A percentile compares a stretch with the other conserved stretches of the same genome.
These are phyloP conservation scores for Ricordea florida DNA, from an alignment of 92 coral and sea anemone genomes.

Conservation along the genomic window DNA sequence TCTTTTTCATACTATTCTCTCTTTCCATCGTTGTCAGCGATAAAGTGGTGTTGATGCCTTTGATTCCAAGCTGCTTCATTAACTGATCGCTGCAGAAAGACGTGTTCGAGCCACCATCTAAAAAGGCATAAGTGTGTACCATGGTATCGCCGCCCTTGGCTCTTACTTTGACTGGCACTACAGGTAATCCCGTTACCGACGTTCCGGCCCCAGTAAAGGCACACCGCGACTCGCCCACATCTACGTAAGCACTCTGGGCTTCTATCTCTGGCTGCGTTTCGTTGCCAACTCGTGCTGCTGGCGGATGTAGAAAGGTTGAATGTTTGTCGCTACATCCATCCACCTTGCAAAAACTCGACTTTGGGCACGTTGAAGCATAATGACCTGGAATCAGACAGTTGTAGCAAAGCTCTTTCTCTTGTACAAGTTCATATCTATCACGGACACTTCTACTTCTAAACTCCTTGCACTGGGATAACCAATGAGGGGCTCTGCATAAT, in stretches of 20 bases:
- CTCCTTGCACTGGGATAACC: conserved; percentile 38
- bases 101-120: conserved; percentile 73
- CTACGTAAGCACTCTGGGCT: not conserved
- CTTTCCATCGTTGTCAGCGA: conserved; percentile 60
- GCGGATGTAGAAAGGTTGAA: conserved; percentile 58
- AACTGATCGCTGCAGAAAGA: conserved; percentile 65
- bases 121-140: conserved; percentile 65
- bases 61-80: conserved; percentile 2
- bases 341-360: conserved; percentile 42
- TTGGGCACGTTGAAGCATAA: conserved; percentile 14
- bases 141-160: conserved; percentile 35
- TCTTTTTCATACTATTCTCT: conserved; percentile 12
- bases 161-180: conserved; percentile 65
- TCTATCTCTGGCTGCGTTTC: no score
- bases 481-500: conserved; percentile 16
- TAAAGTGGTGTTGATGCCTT: conserved; percentile 30
- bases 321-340: conserved; percentile 37
- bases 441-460: conserved; percentile 11
- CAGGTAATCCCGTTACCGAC: conserved; percentile 22
- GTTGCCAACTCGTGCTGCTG: no score
- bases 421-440: conserved; percentile 8
- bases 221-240: not conserved
- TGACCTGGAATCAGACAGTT: conserved; percentile 38
- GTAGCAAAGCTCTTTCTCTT: conserved; percentile 27
- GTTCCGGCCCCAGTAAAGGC: not conserved